Percentiles rank a stretch among this genome's conserved stretches.
Conservation (phyloP, 1,140 invertebrate genomes). For the Drosophila ananassae region DNA sequence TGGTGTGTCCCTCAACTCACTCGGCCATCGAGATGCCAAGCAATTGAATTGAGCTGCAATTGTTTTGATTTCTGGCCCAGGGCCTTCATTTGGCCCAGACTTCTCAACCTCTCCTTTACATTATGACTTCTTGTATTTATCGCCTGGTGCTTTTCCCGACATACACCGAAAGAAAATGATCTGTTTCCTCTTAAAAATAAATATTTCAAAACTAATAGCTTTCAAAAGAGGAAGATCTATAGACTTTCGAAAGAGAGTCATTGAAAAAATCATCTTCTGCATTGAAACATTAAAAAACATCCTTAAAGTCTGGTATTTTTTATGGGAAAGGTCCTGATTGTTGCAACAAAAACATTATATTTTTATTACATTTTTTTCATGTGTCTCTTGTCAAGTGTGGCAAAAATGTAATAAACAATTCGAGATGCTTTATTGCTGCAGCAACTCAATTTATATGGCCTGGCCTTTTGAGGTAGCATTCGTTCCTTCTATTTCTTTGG, state of each 20-base stretch:
- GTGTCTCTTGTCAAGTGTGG: constrained; percentile 62
- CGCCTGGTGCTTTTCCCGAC: constrained; percentile 37
- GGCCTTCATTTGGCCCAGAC: constrained; percentile 45
- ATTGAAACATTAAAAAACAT: no score
- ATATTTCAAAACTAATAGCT: no score
- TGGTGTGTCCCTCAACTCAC: constrained; percentile 37
- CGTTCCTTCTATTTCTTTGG: constrained; percentile 5
- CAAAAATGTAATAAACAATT: constrained; percentile 81
- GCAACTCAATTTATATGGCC: constrained; percentile 75
- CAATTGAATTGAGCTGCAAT: constrained; percentile 81
- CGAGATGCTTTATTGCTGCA: constrained; percentile 67
- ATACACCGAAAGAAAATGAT: background rate
- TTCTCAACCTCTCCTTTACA: constrained; percentile 6
- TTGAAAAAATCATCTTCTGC: no score
- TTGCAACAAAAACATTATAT: background rate
- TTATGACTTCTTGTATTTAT: constrained; percentile 64
- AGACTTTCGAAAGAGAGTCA: no score
- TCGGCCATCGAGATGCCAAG: constrained; percentile 34
- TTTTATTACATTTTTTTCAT: constrained; percentile 14
- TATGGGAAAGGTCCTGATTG: no score
- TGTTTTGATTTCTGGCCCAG: constrained; percentile 80
- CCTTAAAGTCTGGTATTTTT: no score
- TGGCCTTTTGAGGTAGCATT: constrained; percentile 62
- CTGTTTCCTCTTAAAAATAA: no score
- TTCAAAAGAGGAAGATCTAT: no score